Base-by-base conservation (phyloP, 2,888 invertebrate species). In the Dolichopus griseipennis region DNA sequence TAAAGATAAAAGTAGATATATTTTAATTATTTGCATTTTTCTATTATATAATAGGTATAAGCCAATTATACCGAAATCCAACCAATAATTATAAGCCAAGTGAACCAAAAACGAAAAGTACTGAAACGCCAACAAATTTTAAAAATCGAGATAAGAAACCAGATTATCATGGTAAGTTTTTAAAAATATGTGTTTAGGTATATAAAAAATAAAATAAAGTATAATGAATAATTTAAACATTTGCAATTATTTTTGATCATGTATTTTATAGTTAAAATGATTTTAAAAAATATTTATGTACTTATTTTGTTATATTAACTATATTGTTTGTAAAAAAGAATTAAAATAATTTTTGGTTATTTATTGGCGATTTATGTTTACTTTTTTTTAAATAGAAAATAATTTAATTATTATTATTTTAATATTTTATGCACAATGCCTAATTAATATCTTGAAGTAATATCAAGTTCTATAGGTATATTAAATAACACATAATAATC, bases 31-130 rank as follows among this genome's bases (percentile, higher is more conserved):
- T 27, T 27, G 27, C 5, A 27, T 27, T 37, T 37, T 37, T 2
- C 12, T 37, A 37, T 37, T 37, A 10, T 5, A 10, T 7, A 7
- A 4, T 37, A 73, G 74, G 72, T 72, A 75, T 74, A 27, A 27
- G 5, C 5, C 3, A 27, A 70, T 76, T 77, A 75, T 77, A 77
- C 75, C 77, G 76, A 74, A 74, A 76, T 67, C 66, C 66, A 52
- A 76, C 74, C 73, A 77, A 75, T 70, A 74, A 78, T 71, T 81
- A 78, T 72, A 80, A 81, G 73, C 77, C 80, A 65, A 75, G 79
- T 71, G 80, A 81, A 73, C 75, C 80, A 20, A 81, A 81, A 75
- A 77, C 79, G 70, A 75, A 81, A 66, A 76, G 81, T 67, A 75
- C 76, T 7, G 77, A 80, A 71, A 75, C 77, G 67, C 73, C 78